phyloP scores from a whole-genome alignment of 92 coral and sea anemone genomes.

The Hydrozoanthus gracilis region DNA sequence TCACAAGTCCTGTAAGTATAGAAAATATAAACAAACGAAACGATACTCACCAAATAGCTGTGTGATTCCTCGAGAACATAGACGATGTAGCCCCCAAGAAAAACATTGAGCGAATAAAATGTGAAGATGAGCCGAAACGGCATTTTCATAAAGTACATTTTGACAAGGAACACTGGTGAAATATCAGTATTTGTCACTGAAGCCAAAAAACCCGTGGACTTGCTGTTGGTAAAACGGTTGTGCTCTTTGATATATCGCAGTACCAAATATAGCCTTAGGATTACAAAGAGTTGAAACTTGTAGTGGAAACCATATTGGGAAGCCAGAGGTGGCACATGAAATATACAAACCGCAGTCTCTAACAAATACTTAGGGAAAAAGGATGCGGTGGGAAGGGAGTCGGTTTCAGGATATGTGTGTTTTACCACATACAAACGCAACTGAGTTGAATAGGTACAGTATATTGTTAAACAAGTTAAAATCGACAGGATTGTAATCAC shows the following conservation, averaged over 20 bases:
- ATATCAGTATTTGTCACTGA: constrained; percentile 96
- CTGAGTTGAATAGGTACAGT: constrained; percentile 75
- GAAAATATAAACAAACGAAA: constrained; percentile 14
- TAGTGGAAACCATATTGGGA: constrained; percentile 71
- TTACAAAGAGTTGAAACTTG: constrained; percentile 89
- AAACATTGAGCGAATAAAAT: constrained; percentile 86
- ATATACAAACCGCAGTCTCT: constrained; percentile 72
- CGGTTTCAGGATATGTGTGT: constrained; percentile 88
- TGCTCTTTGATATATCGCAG: constrained; percentile 88
- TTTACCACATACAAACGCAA: constrained; percentile 79
- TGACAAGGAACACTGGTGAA: constrained; percentile 85
- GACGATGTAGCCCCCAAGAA: constrained; percentile 93
- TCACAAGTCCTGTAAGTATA: background rate
- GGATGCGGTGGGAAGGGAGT: constrained; percentile 71
- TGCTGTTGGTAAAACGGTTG: constrained; percentile 85
- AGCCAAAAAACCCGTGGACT: constrained; percentile 85
- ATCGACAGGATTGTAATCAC: constrained; percentile 73
- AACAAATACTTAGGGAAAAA: constrained; percentile 71
- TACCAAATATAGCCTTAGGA: constrained; percentile 81
- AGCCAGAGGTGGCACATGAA: constrained; percentile 90
- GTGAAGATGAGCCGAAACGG: constrained; percentile 86
- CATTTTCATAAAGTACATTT: constrained; percentile 85
- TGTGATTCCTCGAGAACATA: constrained; percentile 86
- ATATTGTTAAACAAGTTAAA: constrained; percentile 77
- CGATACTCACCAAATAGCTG: constrained; percentile 89